These are phyloP conservation scores for Limnephilus marmoratus DNA, from an alignment of 2,888 invertebrate genomes.

Conservation along the genomic window DNA sequence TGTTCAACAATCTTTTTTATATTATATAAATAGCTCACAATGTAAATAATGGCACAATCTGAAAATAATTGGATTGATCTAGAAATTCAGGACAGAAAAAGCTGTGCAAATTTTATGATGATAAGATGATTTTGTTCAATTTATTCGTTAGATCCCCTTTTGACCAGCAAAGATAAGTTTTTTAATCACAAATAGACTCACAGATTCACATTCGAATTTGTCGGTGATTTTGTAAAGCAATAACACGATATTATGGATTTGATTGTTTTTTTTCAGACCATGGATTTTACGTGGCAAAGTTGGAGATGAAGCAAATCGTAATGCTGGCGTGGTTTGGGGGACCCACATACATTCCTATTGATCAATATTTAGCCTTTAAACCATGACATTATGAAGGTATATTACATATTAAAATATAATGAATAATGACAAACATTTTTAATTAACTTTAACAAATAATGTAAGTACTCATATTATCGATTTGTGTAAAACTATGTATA, in stretches of 20 bases:
- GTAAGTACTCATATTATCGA: not conserved
- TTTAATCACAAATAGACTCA: not conserved
- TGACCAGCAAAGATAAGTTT: not conserved
- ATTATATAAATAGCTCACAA: too few relatives aligned
- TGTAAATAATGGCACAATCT: too few relatives aligned
- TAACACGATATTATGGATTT: not conserved
- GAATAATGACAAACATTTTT: not conserved
- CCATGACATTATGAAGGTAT: not conserved
- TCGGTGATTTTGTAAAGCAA: not conserved
- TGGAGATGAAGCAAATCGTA: conserved; percentile 84
- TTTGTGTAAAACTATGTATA: not conserved
- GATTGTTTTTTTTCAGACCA: conserved; percentile 79
- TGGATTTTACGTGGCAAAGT: conserved; percentile 86
- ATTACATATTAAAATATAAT: not conserved
- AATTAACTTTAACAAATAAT: not conserved
- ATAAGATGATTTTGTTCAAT: not conserved
- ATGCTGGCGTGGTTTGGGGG: conserved; percentile 91
- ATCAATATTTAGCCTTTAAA: conserved; percentile 80
- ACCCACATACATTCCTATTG: conserved; percentile 80
- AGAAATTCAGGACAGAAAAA: not conserved
- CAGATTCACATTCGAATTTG: not conserved
- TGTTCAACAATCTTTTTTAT: too few relatives aligned
- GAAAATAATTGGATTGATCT: too few relatives aligned
- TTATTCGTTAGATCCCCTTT: not conserved
- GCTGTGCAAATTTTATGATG: not conserved